These are phyloP conservation scores for Neodon shergylaensis DNA, from an alignment of 2,113 vertebrate species.

Conservation along the genomic window DNA sequence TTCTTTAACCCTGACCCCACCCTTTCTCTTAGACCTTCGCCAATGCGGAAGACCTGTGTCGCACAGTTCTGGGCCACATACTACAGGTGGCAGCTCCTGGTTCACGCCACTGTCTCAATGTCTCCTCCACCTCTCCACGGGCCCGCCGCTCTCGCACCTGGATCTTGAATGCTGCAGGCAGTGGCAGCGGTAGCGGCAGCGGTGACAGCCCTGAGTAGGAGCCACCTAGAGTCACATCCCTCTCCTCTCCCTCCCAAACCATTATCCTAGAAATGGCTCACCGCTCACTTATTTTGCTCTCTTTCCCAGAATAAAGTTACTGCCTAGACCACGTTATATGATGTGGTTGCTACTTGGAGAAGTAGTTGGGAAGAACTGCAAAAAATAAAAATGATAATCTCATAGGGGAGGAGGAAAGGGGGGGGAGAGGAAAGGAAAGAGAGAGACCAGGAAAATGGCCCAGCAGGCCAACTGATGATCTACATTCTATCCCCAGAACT, in stretches of 20 bases:
- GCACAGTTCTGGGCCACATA: slow-evolving; percentile 86
- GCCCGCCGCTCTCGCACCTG: neutral
- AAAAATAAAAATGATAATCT: neutral
- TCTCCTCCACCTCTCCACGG: neutral
- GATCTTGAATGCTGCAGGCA: neutral
- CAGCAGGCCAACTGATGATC: neutral
- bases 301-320: slow-evolving; percentile 59
- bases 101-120: slow-evolving; percentile 43
- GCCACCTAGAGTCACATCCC: neutral
- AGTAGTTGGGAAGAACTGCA: neutral
- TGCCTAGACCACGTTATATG: neutral
- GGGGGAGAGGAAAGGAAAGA: neutral
- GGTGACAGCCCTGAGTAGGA: slow-evolving; percentile 58
- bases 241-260: neutral
- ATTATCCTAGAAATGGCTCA: neutral
- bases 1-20: neutral
- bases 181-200: slow-evolving; percentile 71
- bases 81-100: slow-evolving; percentile 77
- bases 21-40: slow-evolving; percentile 44
- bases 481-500: neutral
- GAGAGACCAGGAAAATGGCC: neutral
- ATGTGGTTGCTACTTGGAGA: slow-evolving; percentile 16
- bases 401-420: neutral
- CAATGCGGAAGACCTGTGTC: slow-evolving; percentile 88
- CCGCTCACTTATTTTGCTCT: neutral